phyloP scores from a whole-genome alignment of 2,888 invertebrate species.

The Parthenolecanium corni region DNA sequence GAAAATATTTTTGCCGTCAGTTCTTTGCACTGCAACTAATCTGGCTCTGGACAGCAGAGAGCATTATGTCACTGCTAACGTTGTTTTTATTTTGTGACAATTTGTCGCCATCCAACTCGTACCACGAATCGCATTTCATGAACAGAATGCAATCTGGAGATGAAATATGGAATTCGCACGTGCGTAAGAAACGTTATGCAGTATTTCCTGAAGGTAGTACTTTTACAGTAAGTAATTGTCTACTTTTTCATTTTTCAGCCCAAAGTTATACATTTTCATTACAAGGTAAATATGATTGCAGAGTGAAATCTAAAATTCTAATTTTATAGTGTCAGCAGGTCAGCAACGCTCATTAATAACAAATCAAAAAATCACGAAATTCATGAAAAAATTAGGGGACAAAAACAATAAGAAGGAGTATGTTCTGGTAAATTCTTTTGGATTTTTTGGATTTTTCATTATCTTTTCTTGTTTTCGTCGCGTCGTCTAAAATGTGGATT shows the following conservation, averaged over 20 bases:
- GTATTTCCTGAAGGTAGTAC: slow-evolving; percentile 35
- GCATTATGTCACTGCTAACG: slow-evolving; percentile 1
- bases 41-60: no score
- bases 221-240: slow-evolving; percentile 33
- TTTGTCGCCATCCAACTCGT: slow-evolving; percentile 4
- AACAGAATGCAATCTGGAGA: slow-evolving; percentile 10
- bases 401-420: no score
- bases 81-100: slow-evolving; percentile 12
- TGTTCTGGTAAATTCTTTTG: no score
- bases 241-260: neutral
- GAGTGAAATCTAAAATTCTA: no score
- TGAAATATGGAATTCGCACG: slow-evolving; percentile 17
- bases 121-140: neutral
- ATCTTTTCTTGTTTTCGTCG: no score
- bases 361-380: no score
- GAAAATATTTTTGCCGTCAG: no score
- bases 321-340: neutral
- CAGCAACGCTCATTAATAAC: neutral
- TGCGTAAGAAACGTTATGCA: slow-evolving; percentile 32
- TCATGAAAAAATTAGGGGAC: no score
- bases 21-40: no score
- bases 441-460: no score
- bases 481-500: no score
- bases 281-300: neutral
- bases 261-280: neutral